Base-by-base conservation (phyloP, 2,888 invertebrate species). In the Apodemia zela region DNA sequence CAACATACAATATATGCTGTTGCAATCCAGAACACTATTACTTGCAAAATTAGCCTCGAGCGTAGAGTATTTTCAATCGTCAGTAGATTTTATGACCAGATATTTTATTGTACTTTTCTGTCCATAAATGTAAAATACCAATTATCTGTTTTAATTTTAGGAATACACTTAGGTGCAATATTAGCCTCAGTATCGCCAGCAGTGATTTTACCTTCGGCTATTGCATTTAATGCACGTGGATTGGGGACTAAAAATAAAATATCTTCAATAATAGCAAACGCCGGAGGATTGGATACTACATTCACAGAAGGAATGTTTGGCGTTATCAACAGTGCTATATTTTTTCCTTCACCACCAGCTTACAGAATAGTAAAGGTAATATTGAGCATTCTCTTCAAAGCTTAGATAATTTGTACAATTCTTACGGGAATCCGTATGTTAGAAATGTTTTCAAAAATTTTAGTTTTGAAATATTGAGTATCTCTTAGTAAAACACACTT, bases 151-250 rank as follows among this genome's bases (percentile, higher is more conserved):
- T 51, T 15, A 54, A 17, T 63, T 63, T 15, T 74, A 94, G 94
- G 93, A 47, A 92, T 97, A 64, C 94, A 98, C 69, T 91, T 98
- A 42, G 98, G 98, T 10, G 93, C 96, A 62, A 95, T 97, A 61
- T 92, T 98, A 63, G 96, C 98, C 0, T 99, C 98, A 2, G 98
- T 99, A 1, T 98, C 98, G 0, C 98, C 99, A 4, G 99, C 99
- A 1, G 97, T 99, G 4, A 96, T 99, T 6, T 98, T 98, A 1
- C 98, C 99, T 0, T 97, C 97, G 66, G 94, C 98, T 57, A 94
- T 97, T 78, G 92, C 94, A 47, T 89, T 98, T 29, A 94, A 96
- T 33, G 93, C 94, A 54, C 95, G 95, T 80, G 97, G 97, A 0
- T 96, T 97, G 73, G 99, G 99, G 4, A 94, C 96, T 0, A 96